Base-by-base conservation (phyloP, 1,140 invertebrate genomes). In the Hesperophylax magnus region DNA sequence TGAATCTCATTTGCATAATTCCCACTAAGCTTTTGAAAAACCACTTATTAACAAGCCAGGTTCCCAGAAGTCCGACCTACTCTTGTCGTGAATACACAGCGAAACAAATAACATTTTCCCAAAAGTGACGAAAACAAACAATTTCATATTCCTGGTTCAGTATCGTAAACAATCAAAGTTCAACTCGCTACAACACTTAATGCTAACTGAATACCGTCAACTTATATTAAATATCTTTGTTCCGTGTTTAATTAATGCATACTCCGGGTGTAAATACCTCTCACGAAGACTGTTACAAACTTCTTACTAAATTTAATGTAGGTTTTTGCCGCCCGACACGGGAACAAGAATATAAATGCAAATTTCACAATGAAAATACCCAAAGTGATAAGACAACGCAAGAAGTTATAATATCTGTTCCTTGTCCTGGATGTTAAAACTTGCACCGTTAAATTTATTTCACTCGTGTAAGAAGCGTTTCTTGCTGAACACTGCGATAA, bases 341-440 rank as follows among this genome's bases (percentile, higher is more conserved):
- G 47, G 31, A 79, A 79, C 77, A 79, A 69, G 77, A 71, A 79
- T 72, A 79, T 79, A 79, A 79, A 79, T 79, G 77, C 77, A 58
- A 79, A 79, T 79, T 79, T 67, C 65, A 58, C 34, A 69, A 77
- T 58, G 53, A 77, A 77, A 77, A 77, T 60, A 71, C 67, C 31
- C 67, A 52, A 71, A 71, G 27, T 34, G 67, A 20, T 71, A 71
- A 39, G 67, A 71, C 67, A 71, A 22, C 39, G 39, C 67, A 34
- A 71, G 67, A 71, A 71, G 67, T 71, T 71, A 71, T 53, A 71
- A 71, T 71, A 71, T 71, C 39, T 71, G 67, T 39, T 24, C 22
- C 31, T 71, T 47, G 67, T 71, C 22, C n/a, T 14, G 67, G 39
- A 71, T 52, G 47, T 71, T 71, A 71, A 71, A 71, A 52, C 34